These are phyloP conservation scores for Macaria notata DNA, from an alignment of 2,888 invertebrate genomes.

Conservation along the genomic window DNA sequence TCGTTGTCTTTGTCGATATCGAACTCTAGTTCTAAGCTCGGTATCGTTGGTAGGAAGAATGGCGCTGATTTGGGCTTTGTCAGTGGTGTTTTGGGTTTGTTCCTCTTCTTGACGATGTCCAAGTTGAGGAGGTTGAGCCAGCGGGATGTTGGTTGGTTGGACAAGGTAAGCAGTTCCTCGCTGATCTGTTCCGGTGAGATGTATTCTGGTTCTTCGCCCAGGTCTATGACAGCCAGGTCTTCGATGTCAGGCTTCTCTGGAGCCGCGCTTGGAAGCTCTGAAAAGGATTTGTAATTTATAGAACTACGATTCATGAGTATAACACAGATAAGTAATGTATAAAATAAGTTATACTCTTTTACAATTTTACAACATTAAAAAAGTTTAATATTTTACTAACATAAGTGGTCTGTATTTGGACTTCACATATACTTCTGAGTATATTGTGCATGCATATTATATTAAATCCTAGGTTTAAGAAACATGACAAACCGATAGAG, in stretches of 20 bases:
- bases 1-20: slow-evolving; percentile 82
- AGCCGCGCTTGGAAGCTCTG: slow-evolving; percentile 66
- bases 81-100: slow-evolving; percentile 93
- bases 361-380: too few relatives aligned
- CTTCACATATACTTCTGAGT: too few relatives aligned
- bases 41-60: slow-evolving; percentile 96
- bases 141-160: slow-evolving; percentile 91
- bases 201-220: slow-evolving; percentile 82
- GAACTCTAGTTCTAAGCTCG: slow-evolving; percentile 91
- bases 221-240: slow-evolving; percentile 64
- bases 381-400: too few relatives aligned
- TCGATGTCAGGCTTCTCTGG: slow-evolving; percentile 76
- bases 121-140: slow-evolving; percentile 96
- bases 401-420: too few relatives aligned
- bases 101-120: slow-evolving; percentile 92
- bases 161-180: slow-evolving; percentile 91
- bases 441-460: too few relatives aligned
- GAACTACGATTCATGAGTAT: too few relatives aligned
- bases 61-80: slow-evolving; percentile 94
- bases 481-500: too few relatives aligned
- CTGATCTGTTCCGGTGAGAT: slow-evolving; percentile 89
- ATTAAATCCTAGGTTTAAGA: too few relatives aligned
- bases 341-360: too few relatives aligned
- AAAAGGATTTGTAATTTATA: slow-evolving; percentile 11
- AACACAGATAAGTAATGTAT: too few relatives aligned